Evolutionary conservation across 2,113 vertebrate genomes (phyloP).

Genomic region (Halcyon senegalensis): DNA sequence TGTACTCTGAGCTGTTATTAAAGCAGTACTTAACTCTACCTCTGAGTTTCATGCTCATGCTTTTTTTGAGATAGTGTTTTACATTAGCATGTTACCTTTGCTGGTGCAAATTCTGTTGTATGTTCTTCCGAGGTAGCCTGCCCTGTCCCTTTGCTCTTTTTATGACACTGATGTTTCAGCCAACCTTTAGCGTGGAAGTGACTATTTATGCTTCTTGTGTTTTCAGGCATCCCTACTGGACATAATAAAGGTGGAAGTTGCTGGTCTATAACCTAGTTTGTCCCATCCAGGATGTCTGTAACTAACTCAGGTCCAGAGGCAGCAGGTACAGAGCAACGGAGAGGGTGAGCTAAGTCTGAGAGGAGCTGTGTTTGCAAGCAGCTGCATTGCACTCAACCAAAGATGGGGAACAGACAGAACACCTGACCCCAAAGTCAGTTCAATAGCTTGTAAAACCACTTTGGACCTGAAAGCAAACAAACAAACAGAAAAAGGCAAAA

Average conservation of each 20-base stretch:
- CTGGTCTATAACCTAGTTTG: neutral
- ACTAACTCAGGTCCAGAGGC: neutral
- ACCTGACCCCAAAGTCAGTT: neutral
- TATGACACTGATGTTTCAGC: neutral
- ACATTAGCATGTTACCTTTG: neutral
- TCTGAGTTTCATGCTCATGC: neutral
- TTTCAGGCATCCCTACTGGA: neutral
- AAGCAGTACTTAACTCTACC: neutral
- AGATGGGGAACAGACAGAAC: neutral
- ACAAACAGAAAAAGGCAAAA: neutral
- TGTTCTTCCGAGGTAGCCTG: neutral
- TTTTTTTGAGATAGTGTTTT: neutral
- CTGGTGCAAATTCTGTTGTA: neutral
- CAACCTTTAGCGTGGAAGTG: neutral
- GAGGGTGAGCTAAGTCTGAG: neutral
- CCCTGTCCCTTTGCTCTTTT: neutral
- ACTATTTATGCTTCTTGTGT: neutral
- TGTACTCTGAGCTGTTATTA: neutral
- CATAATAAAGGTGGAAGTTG: neutral
- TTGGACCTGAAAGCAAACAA: neutral
- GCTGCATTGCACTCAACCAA: neutral
- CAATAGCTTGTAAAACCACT: slow-evolving; percentile 18
- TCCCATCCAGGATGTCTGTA: neutral
- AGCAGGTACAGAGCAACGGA: neutral
- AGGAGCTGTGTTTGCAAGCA: neutral